These are phyloP conservation scores for Novumbra hubbsi DNA, from an alignment of 2,797 vertebrate genomes.

Conservation along the genomic window DNA sequence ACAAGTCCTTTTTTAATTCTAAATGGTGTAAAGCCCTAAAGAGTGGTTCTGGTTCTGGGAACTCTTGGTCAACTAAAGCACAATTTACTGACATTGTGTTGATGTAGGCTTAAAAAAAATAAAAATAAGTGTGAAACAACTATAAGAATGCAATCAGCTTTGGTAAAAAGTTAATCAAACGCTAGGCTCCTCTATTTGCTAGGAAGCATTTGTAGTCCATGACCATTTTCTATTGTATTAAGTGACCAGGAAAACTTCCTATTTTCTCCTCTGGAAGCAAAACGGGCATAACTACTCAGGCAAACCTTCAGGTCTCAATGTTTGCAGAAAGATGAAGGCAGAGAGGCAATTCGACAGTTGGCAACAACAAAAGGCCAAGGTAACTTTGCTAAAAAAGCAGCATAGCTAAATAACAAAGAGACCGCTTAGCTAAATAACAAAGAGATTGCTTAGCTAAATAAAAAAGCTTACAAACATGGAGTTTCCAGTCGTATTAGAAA, in stretches of 20 bases:
- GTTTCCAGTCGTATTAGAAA: background rate
- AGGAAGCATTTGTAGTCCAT: background rate
- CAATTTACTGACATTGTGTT: background rate
- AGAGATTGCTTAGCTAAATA: conserved; percentile 21
- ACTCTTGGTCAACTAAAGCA: background rate
- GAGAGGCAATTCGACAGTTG: background rate
- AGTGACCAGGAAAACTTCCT: background rate
- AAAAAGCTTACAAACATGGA: background rate
- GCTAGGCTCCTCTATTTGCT: background rate
- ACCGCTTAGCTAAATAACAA: conserved; percentile 17
- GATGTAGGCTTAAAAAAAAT: conserved; percentile 6
- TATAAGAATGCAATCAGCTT: conserved; percentile 24
- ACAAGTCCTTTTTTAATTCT: background rate
- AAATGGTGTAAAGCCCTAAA: background rate
- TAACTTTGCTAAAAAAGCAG: conserved; percentile 6
- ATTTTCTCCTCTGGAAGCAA: conserved; percentile 13
- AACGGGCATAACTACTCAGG: background rate
- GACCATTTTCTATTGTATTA: background rate
- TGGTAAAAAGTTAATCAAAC: conserved; percentile 19
- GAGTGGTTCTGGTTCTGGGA: background rate
- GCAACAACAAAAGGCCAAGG: background rate
- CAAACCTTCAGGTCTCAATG: background rate
- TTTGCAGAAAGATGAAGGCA: conserved; percentile 13
- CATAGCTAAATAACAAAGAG: no score
- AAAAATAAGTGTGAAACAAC: conserved; percentile 32